Percentiles rank a stretch among this genome's conserved stretches.
phyloP scores from a whole-genome alignment of 2,797 vertebrate genomes.

The Meda fulgida region DNA sequence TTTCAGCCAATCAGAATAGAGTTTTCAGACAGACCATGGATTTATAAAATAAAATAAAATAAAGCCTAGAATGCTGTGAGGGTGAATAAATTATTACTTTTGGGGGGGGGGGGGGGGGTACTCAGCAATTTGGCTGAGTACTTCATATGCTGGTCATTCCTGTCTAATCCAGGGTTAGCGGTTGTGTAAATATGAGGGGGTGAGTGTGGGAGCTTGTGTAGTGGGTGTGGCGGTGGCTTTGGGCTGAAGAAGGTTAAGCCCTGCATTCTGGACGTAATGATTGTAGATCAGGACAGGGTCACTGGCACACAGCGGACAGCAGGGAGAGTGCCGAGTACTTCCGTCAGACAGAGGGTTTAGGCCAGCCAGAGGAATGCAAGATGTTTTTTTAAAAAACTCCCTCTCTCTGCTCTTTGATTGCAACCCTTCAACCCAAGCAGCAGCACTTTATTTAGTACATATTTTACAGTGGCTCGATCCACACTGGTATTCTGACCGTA shows the following conservation, averaged over 20 bases:
- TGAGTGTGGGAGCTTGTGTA: constrained; percentile 71
- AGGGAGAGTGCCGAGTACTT: constrained; percentile 42
- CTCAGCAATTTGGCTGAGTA: constrained; percentile 68
- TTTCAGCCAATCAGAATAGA: no score
- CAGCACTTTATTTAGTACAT: constrained; percentile 55
- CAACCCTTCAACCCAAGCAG: constrained; percentile 35
- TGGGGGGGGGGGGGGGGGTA: no score
- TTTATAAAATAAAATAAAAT: background rate
- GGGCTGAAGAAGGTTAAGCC: constrained; percentile 59
- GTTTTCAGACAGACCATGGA: no score
- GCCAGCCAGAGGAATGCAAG: constrained; percentile 56
- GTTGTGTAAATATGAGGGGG: constrained; percentile 72
- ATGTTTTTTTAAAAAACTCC: background rate
- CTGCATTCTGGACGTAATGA: constrained; percentile 46
- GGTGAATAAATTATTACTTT: constrained; percentile 21
- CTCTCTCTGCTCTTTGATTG: constrained; percentile 51
- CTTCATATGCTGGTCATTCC: constrained; percentile 71
- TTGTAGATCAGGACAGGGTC: constrained; percentile 37
- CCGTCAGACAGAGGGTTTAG: constrained; percentile 37
- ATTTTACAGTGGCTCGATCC: constrained; percentile 56
- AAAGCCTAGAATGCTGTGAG: background rate
- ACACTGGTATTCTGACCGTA: constrained; percentile 43
- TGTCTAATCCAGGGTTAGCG: constrained; percentile 73
- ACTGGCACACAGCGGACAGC: constrained; percentile 39
- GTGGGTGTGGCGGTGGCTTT: constrained; percentile 60